phyloP scores from a whole-genome alignment of 2,113 vertebrate species.

The Paralichthys olivaceus region DNA sequence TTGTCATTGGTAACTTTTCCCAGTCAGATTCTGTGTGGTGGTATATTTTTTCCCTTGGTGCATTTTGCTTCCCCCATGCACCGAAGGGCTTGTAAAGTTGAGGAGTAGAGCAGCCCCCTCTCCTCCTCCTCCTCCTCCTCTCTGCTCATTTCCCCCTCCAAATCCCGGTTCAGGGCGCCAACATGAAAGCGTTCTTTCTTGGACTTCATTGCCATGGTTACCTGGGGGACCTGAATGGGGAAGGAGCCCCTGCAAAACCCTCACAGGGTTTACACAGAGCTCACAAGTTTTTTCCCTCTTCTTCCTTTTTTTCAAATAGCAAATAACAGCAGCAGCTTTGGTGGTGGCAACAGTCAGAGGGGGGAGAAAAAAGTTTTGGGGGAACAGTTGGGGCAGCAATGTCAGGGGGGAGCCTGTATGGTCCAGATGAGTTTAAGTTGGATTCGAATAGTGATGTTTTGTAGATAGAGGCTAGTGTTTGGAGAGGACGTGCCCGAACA shows the following conservation, averaged over 20 bases:
- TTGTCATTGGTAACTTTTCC: slow-evolving; percentile 42
- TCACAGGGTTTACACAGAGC: slow-evolving; percentile 60
- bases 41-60: slow-evolving; percentile 13
- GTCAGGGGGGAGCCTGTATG: slow-evolving; percentile 35
- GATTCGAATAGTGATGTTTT: slow-evolving; percentile 31
- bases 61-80: slow-evolving; percentile 51
- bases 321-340: slow-evolving; percentile 45
- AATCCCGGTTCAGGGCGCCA: slow-evolving; percentile 79
- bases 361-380: slow-evolving; percentile 30
- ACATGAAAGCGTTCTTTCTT: slow-evolving; percentile 86
- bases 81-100: slow-evolving; percentile 76
- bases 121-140: slow-evolving; percentile 36
- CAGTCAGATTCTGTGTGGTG: slow-evolving; percentile 12
- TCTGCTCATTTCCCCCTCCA: slow-evolving; percentile 79
- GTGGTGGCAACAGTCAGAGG: slow-evolving; percentile 19
- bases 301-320: slow-evolving; percentile 1
- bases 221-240: slow-evolving; percentile 82
- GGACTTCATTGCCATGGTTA: slow-evolving; percentile 84
- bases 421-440: slow-evolving; percentile 21
- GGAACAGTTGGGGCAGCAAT: slow-evolving; percentile 46
- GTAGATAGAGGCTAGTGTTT: slow-evolving; percentile 8
- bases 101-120: slow-evolving; percentile 57
- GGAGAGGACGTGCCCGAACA: slow-evolving; percentile 7
- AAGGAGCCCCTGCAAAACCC: slow-evolving; percentile 71
- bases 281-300: slow-evolving; percentile 37